Evolutionary conservation across 2,797 vertebrate species (phyloP), one percentile per base, ranked within the genome.

Genomic region (Chaetodon trifasciatus): DNA sequence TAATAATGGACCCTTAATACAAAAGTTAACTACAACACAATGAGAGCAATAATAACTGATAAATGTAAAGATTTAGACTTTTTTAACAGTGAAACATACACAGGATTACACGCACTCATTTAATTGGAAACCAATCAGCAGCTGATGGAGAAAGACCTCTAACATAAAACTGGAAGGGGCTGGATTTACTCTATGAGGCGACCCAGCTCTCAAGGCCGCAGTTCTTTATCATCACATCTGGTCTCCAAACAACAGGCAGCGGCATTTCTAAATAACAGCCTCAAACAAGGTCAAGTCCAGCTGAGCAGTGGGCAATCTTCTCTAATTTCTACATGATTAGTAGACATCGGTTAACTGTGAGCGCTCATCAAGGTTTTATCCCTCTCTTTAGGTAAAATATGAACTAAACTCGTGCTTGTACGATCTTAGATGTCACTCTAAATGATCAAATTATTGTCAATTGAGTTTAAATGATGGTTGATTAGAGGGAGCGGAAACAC

Each of bases 261-360:
- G 74, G 74, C 70, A 68, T 85, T 81, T 86, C 60, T 73, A 86
- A 90, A 88, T 62, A 88, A 85, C 63, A 71, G 66, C 70, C 49
- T 68, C 50, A 73, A 87, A 83, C 78, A 78, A 86, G 81, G 78
- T 85, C 70, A 70, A 40, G 70, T 79, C 60, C 42, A 40, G 35
- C 81, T 70, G 40, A 85, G 70, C 69, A 70, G 68, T 28, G 40
- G 58, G 56, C 49, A 78, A 77, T 88, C 70, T 70, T 76, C 71
- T 87, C 44, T 85, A 52, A 46, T 65, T 84, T 82, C 74, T 4
- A 77, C 46, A 21, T 74, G 81, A 89, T 88, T 86, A 89, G 68
- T 46, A 79, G 47, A 76, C 56, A 42, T 47, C 2, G 8, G 53
- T 69, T 83, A 60, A 80, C 74, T 63, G 39, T 67, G 53, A 78